phyloP scores from a whole-genome alignment of 92 coral and sea anemone genomes.

The Porites lobata region DNA sequence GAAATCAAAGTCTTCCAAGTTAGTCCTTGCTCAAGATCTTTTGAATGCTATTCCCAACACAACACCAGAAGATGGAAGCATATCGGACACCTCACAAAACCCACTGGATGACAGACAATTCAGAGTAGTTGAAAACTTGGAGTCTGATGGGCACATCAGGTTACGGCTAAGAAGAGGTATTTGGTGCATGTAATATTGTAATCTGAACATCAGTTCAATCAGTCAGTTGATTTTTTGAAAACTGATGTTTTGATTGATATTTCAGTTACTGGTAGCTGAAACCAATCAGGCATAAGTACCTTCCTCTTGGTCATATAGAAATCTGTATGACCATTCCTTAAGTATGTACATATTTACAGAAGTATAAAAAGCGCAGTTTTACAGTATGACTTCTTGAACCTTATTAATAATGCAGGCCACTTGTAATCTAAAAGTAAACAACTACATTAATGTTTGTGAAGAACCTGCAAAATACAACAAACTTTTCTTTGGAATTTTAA shows the following conservation, averaged over 20 bases:
- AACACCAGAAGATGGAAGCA: too few relatives aligned
- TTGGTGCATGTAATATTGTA: neutral
- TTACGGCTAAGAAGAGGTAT: constrained; percentile 6
- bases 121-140: neutral
- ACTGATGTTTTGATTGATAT: neutral
- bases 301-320: neutral
- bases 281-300: neutral
- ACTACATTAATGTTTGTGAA: neutral
- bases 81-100: too few relatives aligned
- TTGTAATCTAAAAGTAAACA: neutral
- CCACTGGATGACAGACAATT: neutral
- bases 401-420: too few relatives aligned
- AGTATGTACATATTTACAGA: neutral
- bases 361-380: neutral
- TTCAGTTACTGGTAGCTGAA: neutral
- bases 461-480: too few relatives aligned
- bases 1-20: neutral
- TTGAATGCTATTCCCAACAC: neutral
- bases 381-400: too few relatives aligned
- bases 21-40: neutral
- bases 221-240: neutral
- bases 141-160: constrained; percentile 26
- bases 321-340: neutral
- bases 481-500: too few relatives aligned
- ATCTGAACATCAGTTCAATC: neutral